Conservation (phyloP, 2,113 vertebrate genomes). For the Neoarius graeffei region DNA sequence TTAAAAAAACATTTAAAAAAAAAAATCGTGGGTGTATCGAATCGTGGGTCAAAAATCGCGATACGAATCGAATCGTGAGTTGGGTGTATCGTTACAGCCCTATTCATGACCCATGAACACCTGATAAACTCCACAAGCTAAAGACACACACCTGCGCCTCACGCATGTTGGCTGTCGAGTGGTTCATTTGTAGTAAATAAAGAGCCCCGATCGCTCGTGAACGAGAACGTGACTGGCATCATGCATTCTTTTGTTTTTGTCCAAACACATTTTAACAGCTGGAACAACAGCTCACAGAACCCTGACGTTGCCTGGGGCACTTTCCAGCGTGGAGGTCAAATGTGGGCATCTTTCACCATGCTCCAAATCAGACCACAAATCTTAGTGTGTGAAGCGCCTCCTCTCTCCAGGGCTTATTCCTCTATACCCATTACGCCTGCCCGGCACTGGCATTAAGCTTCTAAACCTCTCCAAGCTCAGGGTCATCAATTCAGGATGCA, state of each 20-base stretch:
- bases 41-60: too few species aligned
- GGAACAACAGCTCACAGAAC: constrained; percentile 24
- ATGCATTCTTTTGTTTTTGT: constrained; percentile 28
- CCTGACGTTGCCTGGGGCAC: background rate
- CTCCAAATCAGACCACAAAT: constrained; percentile 2
- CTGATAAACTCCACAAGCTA: background rate
- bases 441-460: constrained; percentile 1
- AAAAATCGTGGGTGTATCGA: too few species aligned
- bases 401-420: background rate
- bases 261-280: constrained; percentile 49
- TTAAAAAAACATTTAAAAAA: too few species aligned
- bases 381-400: background rate
- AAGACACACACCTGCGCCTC: constrained; percentile 18
- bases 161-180: constrained; percentile 18
- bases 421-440: background rate
- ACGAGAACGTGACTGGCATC: constrained; percentile 16
- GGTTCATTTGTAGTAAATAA: constrained; percentile 45
- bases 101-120: background rate
- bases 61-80: too few species aligned
- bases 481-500: constrained; percentile 4
- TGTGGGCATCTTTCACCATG: background rate
- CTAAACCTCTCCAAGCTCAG: constrained; percentile 4
- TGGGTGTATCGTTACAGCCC: too few species aligned
- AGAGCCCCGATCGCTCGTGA: background rate
- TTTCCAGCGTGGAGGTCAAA: background rate